These are phyloP conservation scores for Catonia carolina DNA, from an alignment of 2,888 invertebrate genomes.

Conservation along the genomic window DNA sequence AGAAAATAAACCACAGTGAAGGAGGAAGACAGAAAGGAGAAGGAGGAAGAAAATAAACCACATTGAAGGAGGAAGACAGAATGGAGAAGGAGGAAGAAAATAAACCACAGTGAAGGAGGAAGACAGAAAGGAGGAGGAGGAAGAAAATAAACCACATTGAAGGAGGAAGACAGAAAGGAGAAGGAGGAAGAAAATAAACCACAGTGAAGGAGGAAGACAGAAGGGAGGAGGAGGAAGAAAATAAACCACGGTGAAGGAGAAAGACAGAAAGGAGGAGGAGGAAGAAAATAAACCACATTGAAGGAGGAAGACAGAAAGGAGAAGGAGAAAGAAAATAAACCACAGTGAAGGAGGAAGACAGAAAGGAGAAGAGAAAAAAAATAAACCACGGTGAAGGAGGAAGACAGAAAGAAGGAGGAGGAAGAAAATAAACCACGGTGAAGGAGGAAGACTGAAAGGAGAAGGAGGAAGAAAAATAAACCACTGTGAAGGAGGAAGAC, in stretches of 20 bases:
- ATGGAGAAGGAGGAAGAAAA: no score
- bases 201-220: neutral
- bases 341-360: neutral
- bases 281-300: no score
- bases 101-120: no score
- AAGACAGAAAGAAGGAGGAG: neutral
- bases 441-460: neutral
- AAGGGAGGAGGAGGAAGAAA: neutral
- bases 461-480: neutral
- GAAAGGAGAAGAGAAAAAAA: neutral
- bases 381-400: neutral
- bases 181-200: no score
- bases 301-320: neutral
- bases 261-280: neutral
- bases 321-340: neutral
- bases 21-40: neutral
- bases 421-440: no score
- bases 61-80: no score
- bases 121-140: neutral
- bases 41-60: no score
- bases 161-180: slow-evolving; percentile 1
- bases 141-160: no score
- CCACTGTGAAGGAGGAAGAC: no score
- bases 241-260: no score
- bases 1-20: no score